Evolutionary conservation across 1,140 invertebrate genomes (phyloP).

Genomic region (Drosophila rhopaloa): DNA sequence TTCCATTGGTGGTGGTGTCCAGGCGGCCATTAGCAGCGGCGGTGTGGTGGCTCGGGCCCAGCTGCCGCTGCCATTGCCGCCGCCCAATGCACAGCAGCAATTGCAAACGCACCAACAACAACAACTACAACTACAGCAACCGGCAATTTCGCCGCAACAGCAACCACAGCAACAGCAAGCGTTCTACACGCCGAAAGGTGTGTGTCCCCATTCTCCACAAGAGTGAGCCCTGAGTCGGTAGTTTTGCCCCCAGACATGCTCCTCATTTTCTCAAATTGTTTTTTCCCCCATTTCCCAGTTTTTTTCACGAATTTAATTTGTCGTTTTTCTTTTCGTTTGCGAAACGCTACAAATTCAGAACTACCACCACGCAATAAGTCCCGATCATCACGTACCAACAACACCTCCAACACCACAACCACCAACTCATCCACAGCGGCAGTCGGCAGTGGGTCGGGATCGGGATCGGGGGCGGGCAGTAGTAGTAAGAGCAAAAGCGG

Average conservation of each 20-base stretch:
- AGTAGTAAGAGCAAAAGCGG: conserved; percentile 58
- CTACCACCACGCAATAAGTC: conserved; percentile 82
- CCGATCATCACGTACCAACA: conserved; percentile 81
- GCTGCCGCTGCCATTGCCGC: conserved; percentile 79
- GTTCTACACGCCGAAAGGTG: conserved; percentile 90
- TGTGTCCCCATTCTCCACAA: conserved; percentile 40
- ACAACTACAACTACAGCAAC: conserved; percentile 66
- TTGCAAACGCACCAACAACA: conserved; percentile 67
- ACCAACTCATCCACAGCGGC: conserved; percentile 64
- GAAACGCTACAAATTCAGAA: conserved; percentile 66
- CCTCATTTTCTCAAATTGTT: conserved; percentile 46
- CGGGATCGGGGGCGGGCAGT: conserved; percentile 52
- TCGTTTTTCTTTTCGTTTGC: conserved; percentile 56
- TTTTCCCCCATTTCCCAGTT: neutral
- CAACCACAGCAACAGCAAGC: conserved; percentile 61
- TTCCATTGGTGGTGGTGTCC: conserved; percentile 74
- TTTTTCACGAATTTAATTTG: conserved; percentile 52
- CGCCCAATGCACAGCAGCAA: conserved; percentile 66
- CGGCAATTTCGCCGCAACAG: conserved; percentile 62
- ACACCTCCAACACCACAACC: conserved; percentile 56
- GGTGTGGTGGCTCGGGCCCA: conserved; percentile 77
- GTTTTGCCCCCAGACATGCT: conserved; percentile 28
- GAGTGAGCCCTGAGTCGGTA: conserved; percentile 38
- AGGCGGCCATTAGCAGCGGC: conserved; percentile 76
- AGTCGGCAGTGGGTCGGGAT: conserved; percentile 33